Base-by-base conservation (phyloP, 2,113 vertebrate species). In the Leptobrachium ailaonicum region DNA sequence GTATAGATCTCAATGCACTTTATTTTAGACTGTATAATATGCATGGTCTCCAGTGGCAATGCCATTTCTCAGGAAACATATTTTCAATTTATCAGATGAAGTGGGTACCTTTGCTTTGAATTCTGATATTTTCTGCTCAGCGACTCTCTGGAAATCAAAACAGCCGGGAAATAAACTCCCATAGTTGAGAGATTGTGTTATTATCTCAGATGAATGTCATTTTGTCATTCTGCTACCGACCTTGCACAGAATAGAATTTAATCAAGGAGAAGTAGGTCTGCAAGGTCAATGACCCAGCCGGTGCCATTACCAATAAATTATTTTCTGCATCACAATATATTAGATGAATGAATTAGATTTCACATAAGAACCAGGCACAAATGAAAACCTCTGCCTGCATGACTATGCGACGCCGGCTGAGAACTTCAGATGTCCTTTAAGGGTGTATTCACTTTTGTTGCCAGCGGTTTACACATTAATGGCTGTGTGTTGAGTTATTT, bases 251-350 rank as follows among this genome's bases (percentile, higher is more conserved):
- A 53, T 6, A 60, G 73, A 81, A 81, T 81, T 74, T 41, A 60
- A 75, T 81, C 79, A 81, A 69, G 79, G 20, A 62, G 72, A 75
- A 67, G 72, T 20, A 64, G 43, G 64, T 43, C 58, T 74, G 20
- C 72, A 81, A 75, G 72, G 79, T 81, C 79, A 81, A 67, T 81
- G 79, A 72, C 71, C 79, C 69, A 81, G 50, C 43, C 68, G 54
- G 78, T 80, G 71, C 71, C 71, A 81, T 81, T 75, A 60, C 64
- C 64, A 60, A 75, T 81, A 81, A 74, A 81, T 81, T 68, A 81
- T 63, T 68, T 81, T 2, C 50, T 58, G 42, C 66, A 74, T 81
- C 71, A 75, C 60, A 74, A 62, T 62, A 50, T 66, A 54, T 68
- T 66, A 54, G 20, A 32, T n/a, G 66, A 81, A 47, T 81, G 69